These are phyloP conservation scores for Stegodyphus mimosarum DNA, from an alignment of 1,140 invertebrate species.

Conservation along the genomic window DNA sequence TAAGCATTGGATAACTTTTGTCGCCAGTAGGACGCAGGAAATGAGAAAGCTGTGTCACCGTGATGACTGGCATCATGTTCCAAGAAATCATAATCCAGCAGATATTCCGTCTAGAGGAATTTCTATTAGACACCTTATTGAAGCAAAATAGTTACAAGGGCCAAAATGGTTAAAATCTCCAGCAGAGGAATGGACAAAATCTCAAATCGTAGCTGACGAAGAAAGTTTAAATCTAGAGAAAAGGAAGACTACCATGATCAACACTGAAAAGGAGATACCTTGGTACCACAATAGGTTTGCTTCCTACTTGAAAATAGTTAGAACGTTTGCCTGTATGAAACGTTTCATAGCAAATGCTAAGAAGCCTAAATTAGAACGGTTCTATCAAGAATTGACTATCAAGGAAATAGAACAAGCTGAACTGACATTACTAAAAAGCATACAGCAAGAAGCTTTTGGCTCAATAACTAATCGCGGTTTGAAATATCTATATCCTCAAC, in stretches of 20 bases:
- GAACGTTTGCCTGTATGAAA: not conserved
- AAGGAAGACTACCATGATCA: not conserved
- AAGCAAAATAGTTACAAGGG: conserved; percentile 67
- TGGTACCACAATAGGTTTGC: conserved; percentile 7
- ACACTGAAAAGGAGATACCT: not conserved
- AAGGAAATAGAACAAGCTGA: conserved; percentile 25
- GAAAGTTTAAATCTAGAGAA: not conserved
- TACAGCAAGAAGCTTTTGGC: too few species aligned
- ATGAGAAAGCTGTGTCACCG: conserved; percentile 36
- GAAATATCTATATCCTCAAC: not conserved
- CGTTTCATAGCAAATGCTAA: not conserved
- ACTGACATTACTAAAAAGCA: too few species aligned
- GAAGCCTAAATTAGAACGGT: not conserved
- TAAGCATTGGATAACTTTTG: too few species aligned
- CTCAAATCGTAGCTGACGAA: too few species aligned
- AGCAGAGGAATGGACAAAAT: conserved; percentile 63
- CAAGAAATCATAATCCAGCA: conserved; percentile 67
- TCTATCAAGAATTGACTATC: not conserved
- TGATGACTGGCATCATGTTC: conserved; percentile 66
- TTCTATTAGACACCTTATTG: conserved; percentile 58
- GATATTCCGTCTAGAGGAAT: conserved; percentile 69
- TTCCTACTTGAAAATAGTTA: not conserved
- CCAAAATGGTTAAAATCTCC: conserved; percentile 65
- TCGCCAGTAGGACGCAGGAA: conserved; percentile 7
- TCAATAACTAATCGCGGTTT: not conserved